Evolutionary conservation across 2,888 invertebrate genomes (phyloP).

Genomic region (Eupeodes luniger): DNA sequence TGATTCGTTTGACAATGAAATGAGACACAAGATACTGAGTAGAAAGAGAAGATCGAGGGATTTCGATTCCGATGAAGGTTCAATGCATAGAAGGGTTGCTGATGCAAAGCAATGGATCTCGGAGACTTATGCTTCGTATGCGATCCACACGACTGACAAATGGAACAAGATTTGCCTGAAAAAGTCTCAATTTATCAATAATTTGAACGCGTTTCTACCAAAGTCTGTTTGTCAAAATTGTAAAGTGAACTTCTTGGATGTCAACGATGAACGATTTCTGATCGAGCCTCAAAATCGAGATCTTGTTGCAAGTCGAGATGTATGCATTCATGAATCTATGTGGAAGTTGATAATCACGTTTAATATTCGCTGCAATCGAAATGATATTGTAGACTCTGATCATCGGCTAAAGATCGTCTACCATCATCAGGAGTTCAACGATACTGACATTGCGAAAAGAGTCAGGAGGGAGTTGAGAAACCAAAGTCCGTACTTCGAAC

Average conservation of each 20-base stretch:
- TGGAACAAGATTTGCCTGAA: constrained; percentile 93
- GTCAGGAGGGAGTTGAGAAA: constrained; percentile 92
- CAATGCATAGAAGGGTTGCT: constrained; percentile 88
- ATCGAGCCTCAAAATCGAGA: constrained; percentile 92
- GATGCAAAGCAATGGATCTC: constrained; percentile 94
- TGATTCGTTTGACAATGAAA: constrained; percentile 85
- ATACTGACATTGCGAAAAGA: constrained; percentile 90
- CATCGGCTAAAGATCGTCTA: constrained; percentile 93
- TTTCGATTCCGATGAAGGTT: constrained; percentile 85
- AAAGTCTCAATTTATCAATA: constrained; percentile 92
- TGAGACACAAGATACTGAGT: constrained; percentile 85
- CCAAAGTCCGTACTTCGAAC: constrained; percentile 94
- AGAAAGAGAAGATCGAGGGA: constrained; percentile 85
- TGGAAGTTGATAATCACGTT: constrained; percentile 92
- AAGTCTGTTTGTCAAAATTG: constrained; percentile 90
- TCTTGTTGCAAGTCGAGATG: constrained; percentile 90
- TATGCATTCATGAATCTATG: constrained; percentile 92
- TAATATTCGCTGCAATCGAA: constrained; percentile 88
- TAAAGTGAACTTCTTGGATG: constrained; percentile 90
- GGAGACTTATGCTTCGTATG: constrained; percentile 93
- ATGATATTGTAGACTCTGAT: constrained; percentile 90
- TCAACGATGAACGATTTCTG: constrained; percentile 90
- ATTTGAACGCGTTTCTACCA: constrained; percentile 91
- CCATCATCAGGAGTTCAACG: constrained; percentile 92
- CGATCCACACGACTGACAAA: constrained; percentile 92